Evolutionary conservation across 1,140 invertebrate genomes (phyloP), one percentile per base, ranked within the genome.

Genomic region (Pseudobourletiella spinata): DNA sequence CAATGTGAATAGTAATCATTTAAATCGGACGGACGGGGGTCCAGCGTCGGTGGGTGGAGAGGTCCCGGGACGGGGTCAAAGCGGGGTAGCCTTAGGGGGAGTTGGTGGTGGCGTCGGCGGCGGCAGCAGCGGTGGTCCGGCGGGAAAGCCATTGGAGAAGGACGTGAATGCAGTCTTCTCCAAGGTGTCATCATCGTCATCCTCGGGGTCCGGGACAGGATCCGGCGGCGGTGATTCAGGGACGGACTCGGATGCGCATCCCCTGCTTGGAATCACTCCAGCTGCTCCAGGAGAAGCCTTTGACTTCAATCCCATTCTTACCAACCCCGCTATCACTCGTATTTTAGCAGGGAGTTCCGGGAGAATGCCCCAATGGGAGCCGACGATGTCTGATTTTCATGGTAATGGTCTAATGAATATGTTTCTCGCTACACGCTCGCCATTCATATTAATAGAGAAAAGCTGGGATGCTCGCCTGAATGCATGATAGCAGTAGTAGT

Each of bases 241-340:
- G 29, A 44, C 35, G 18, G 62, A 66, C 14, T 69, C 68, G 1
- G 68, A 69, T 52, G 60, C 68, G 46, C 68, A 70, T 64, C 68
- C 68, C 26, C 50, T 70, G 6, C 68, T 70, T 50, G 68, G 68
- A 29, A 70, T 70, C 26, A 70, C 68, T 44, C 68, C 68, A 32
- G 68, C 68, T 44, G 68, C 68, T 55, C 68, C 68, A 18, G 68
- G 68, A 44, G 65, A 67, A 59, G 66, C 65, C 16, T 70, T 70
- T 54, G 68, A 70, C 63, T 70, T 70, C 62, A 67, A 67, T 65
- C 68, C 68, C 25, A 70, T 70, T 52, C 68, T 70, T 55, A 63
- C 68, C 4, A 70, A 70, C 59, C 68, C 68, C 22, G 68, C 68
- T 64, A 65, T 70, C 63, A 70, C 68, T 63, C 68, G 68, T 63